Evolutionary conservation across 2,113 vertebrate species (phyloP), one percentile per base, ranked within the genome.

Genomic region (Larimichthys polyactis): DNA sequence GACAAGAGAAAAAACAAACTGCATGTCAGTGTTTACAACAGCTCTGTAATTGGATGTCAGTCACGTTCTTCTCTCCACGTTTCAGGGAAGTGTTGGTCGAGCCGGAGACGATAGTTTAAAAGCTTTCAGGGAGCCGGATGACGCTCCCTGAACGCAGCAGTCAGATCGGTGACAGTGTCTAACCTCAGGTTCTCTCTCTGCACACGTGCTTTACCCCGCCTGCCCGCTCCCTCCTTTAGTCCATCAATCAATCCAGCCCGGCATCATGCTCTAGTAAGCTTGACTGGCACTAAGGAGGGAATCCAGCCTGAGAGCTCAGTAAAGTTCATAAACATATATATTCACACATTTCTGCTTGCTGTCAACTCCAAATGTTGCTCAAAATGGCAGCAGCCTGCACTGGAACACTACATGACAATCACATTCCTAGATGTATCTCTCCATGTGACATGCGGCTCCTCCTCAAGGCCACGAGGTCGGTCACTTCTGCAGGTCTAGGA

Each of bases 231-330:
- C 74, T 32, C 32, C 68, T 82, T 75, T 27, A 22, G 58, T 71
- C 89, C 79, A 68, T 92, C 92, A 85, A 85, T 93, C 91, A 91
- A 36, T 71, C 62, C 65, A 4, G 70, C 77, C 82, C 4, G 2
- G n/a, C 75, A 15, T 67, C 84, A 58, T 51, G 83, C 90, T 87
- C 79, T 58, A 57, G 69, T 92, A 85, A 92, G 83, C 82, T 70
- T 90, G 93, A 93, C 71, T 92, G 92, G 87, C 88, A 89, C 76
- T 71, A 58, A 78, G 82, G 63, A 89, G 83, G 73, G 63, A 81
- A 19, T 68, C 48, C 32, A 22, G 70, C 68, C 60, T 83, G 27
- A 5, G 68, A 77, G 82, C 46, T 2, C 22, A 0, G 32, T 24
- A 11, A n/a, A 32, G 36, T 12, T 70, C 62, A 55, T 57, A 71